Evolutionary conservation across 2,113 vertebrate genomes (phyloP), one percentile per base, ranked within the genome.

Genomic region (Sander vitreus): DNA sequence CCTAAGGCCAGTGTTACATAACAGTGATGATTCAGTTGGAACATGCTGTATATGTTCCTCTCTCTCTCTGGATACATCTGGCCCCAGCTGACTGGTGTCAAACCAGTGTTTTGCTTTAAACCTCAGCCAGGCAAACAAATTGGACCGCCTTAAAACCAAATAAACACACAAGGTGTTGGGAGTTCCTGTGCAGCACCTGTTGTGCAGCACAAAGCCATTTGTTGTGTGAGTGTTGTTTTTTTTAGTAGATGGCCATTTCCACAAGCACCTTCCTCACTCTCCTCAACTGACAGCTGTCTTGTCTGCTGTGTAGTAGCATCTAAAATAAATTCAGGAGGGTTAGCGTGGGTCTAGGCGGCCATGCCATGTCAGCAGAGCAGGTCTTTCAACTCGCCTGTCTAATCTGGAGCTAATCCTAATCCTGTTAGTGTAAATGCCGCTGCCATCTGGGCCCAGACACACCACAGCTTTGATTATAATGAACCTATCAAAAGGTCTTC

Each of bases 351-450:
- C 71, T 58, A 66, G 53, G 63, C 47, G 2, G 80, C 66, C 66
- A 23, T 80, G 83, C 60, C 54, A 48, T 89, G 86, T 88, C 81
- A 71, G 71, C 27, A 51, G 33, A 85, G 81, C 85, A 59, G 63
- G 75, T 77, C 89, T 82, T 83, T 91, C 86, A 88, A 87, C 80
- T 91, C 30, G 83, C 66, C 86, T 76, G 85, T 88, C 88, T 95
- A 93, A 93, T 93, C 88, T 90, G 78, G 70, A 85, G 81, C 63
- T 91, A 93, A 94, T 94, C 92, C 85, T 93, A 92, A 94, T 94
- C 92, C 85, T 54, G 86, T 95, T 92, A 93, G 89, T 85, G 87
- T 80, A 90, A 93, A 91, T 89, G 80, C 85, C 30, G 57, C 73
- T 67, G 72, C 92, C 94, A 95, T 93, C 92, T 95, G 92, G 88